These are phyloP conservation scores for Ochotona curzoniae DNA, from an alignment of 2,113 vertebrate species.

Conservation along the genomic window DNA sequence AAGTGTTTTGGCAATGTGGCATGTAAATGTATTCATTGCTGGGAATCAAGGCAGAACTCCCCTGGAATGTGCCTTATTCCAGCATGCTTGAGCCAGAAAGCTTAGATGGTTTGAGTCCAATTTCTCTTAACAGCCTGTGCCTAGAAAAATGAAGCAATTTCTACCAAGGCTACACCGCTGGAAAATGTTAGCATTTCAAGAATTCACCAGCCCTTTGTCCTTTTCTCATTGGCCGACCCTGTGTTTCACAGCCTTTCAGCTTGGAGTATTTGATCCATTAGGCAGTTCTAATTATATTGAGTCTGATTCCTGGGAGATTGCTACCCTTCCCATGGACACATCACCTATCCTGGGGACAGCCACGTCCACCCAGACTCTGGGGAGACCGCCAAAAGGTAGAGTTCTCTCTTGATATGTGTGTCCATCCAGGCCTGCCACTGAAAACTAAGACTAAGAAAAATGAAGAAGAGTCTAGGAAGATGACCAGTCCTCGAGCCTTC, in stretches of 20 bases:
- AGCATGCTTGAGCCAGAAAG: neutral
- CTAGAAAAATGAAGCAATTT: neutral
- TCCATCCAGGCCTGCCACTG: neutral
- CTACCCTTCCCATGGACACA: fast-evolving
- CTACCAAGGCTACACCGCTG: neutral
- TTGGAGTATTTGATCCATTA: neutral
- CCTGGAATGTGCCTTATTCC: neutral
- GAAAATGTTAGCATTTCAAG: neutral
- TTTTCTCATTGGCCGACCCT: neutral
- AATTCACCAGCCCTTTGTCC: neutral
- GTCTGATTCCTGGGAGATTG: neutral
- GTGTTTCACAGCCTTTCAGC: neutral
- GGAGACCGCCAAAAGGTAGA: neutral
- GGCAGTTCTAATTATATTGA: neutral
- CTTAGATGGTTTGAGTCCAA: neutral
- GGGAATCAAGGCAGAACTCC: neutral
- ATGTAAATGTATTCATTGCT: neutral
- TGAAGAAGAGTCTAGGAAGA: neutral
- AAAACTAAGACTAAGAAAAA: neutral
- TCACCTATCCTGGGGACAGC: neutral
- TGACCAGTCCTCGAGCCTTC: neutral
- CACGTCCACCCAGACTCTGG: neutral
- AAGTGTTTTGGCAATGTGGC: neutral
- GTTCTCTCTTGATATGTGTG: neutral
- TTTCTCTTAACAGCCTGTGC: neutral